phyloP scores from a whole-genome alignment of 37 sponge, comb jelly and placozoan genomes.

The Diacarnus erythraeanus region DNA sequence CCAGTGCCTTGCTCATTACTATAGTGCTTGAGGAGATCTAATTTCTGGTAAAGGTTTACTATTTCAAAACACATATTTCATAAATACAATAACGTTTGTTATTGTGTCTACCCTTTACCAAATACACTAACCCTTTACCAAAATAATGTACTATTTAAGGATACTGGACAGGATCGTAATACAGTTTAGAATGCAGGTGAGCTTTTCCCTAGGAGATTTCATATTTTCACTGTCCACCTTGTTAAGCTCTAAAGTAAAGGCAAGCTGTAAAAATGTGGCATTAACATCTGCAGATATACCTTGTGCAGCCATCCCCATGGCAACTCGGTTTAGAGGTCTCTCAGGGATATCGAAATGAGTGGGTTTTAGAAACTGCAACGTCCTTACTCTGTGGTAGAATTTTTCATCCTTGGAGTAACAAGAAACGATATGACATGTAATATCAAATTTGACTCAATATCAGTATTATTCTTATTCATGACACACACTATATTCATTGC shows the following conservation, averaged over 20 bases:
- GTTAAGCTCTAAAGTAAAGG: constrained; percentile 20
- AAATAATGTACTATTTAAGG: constrained; percentile 10
- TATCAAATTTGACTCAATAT: too few relatives aligned
- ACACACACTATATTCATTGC: too few relatives aligned
- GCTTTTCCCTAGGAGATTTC: constrained; percentile 66
- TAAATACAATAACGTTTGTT: neutral
- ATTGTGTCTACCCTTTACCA: constrained; percentile 17
- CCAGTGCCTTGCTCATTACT: constrained; percentile 33
- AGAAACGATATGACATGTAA: neutral
- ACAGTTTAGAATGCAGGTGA: constrained; percentile 63
- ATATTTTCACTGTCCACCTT: constrained; percentile 15
- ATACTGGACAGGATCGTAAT: constrained; percentile 68
- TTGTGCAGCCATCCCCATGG: constrained; percentile 44
- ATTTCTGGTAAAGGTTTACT: constrained; percentile 8
- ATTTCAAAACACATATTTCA: neutral
- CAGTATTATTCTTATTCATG: too few relatives aligned
- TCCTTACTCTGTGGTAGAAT: constrained; percentile 51
- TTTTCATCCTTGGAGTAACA: constrained; percentile 68
- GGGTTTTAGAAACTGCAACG: constrained; percentile 58
- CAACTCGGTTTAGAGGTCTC: constrained; percentile 30
- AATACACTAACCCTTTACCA: constrained; percentile 4
- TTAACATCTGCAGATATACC: constrained; percentile 11
- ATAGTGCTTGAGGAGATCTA: constrained; percentile 52
- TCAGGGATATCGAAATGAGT: constrained; percentile 54
- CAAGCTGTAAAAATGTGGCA: neutral